Conservation (phyloP, 2,888 invertebrate genomes). For the Apamea sordens region DNA sequence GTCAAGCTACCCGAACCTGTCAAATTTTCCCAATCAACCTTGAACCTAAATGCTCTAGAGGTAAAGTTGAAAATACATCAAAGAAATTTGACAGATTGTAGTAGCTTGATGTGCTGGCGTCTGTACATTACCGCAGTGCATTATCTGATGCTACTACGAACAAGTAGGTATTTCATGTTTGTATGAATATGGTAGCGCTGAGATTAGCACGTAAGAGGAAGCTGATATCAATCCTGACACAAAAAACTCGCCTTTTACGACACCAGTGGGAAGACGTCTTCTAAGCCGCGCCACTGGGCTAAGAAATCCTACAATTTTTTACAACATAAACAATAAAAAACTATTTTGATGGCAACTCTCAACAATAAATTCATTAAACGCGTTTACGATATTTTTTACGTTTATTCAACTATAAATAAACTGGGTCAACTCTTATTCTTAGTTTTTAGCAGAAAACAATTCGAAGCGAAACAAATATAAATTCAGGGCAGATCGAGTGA, state of each 20-base stretch:
- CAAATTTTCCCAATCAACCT: too few relatives aligned
- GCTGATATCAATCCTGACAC: neutral
- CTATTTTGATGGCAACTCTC: conserved; percentile 46
- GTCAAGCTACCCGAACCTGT: too few relatives aligned
- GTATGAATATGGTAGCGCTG: neutral
- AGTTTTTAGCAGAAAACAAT: conserved; percentile 64
- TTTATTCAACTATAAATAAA: conserved; percentile 55
- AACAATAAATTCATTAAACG: conserved; percentile 54
- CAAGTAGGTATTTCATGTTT: neutral
- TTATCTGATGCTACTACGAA: neutral
- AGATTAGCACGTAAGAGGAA: neutral
- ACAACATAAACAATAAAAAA: conserved; percentile 48
- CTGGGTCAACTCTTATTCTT: conserved; percentile 58
- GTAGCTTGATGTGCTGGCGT: too few relatives aligned
- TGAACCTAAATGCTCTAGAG: too few relatives aligned
- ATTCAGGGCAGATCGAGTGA: conserved; percentile 70
- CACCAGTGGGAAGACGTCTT: conserved; percentile 25
- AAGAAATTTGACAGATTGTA: too few relatives aligned
- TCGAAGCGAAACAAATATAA: conserved; percentile 68
- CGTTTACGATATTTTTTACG: conserved; percentile 56
- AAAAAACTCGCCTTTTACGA: conserved; percentile 29
- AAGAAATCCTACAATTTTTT: conserved; percentile 29
- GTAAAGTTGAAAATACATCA: too few relatives aligned
- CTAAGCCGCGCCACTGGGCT: neutral
- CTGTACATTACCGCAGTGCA: neutral